These are phyloP conservation scores for Nanger granti DNA, from an alignment of 2,113 vertebrate genomes.

Conservation along the genomic window DNA sequence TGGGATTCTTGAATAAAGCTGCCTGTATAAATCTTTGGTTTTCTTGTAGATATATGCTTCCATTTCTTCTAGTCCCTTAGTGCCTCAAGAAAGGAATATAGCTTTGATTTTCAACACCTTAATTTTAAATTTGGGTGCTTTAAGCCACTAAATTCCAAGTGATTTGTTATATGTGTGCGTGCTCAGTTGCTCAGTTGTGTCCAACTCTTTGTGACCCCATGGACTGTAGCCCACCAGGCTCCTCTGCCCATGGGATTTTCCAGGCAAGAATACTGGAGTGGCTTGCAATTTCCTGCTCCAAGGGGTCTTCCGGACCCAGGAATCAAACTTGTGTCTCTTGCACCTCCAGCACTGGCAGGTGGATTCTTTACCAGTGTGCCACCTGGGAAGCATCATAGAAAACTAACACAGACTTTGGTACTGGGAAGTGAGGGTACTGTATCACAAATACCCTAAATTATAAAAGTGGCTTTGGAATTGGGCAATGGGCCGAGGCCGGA, in stretches of 20 bases:
- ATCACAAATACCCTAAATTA: background rate
- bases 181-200: background rate
- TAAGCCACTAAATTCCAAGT: background rate
- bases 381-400: background rate
- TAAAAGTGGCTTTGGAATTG: background rate
- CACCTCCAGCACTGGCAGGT: background rate
- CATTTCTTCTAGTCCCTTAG: background rate
- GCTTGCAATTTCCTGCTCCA: background rate
- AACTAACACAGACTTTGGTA: background rate
- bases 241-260: background rate
- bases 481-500: background rate
- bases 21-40: background rate
- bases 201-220: background rate
- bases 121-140: background rate
- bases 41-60: background rate
- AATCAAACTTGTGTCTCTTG: background rate
- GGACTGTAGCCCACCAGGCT: background rate
- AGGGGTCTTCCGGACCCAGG: background rate
- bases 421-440: background rate
- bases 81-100: background rate
- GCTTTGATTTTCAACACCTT: background rate
- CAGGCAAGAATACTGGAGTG: background rate
- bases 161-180: background rate
- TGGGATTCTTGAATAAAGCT: background rate
- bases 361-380: background rate